Base-by-base conservation (phyloP, 2,797 vertebrate genomes). In the Platalea minor region DNA sequence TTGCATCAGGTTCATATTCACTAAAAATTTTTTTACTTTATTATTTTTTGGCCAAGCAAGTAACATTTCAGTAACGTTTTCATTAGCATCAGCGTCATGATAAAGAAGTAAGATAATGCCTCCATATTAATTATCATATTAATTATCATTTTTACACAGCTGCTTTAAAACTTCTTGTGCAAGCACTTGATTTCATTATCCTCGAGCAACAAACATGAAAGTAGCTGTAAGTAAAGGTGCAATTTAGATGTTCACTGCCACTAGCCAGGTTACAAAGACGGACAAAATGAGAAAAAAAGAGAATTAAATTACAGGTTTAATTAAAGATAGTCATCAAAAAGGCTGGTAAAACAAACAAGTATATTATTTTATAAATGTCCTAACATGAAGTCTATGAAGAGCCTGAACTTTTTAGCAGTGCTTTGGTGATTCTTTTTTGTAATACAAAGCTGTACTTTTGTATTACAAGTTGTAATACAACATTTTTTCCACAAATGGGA, bases 181-280 rank as follows among this genome's bases (percentile, higher is more conserved):
- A 73, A 70, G 68, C 48, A 3, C 35, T 87, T 87, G 7, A 11
- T 74, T 80, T 90, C n/a, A 39, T 88, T 74, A 73, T 75, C 61
- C 43, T 73, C 78, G 65, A 83, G 81, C 85, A 95, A 78, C 19
- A 81, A 91, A 85, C 65, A 77, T 93, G 68, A 88, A 96, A 83
- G 57, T 46, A 72, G 54, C 46, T 83, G 39, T 91, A 92, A 95
- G 88, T 45, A 95, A 65, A 81, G 46, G 65, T 81, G 57, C 65
- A 35, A 37, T 88, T 91, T 85, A 60, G 51, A 43, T 43, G 39
- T 91, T 93, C 69, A 10, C 17, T 39, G 57, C 60, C 60, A 51
- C 50, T 78, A 88, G 61, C 51, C 72, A 86, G 43, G 78, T 88
- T 94, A 81, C 33, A 50, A 89, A 85, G 39, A 65, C 84, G 68